Evolutionary conservation across 2,888 invertebrate species (phyloP).

Genomic region (Yponomeuta sedellus): DNA sequence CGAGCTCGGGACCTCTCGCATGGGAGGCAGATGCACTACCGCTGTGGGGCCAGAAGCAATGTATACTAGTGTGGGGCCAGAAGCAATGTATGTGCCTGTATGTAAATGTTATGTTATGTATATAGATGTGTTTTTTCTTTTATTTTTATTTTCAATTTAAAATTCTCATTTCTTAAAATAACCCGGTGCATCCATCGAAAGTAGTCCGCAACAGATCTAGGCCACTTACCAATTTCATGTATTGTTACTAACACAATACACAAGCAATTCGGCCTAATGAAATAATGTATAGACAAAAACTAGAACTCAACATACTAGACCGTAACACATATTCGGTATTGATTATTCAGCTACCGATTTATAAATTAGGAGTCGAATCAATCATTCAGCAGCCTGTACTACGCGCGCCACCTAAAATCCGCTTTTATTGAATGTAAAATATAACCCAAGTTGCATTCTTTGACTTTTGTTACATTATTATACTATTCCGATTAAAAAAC

Average conservation of each 20-base stretch:
- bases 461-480: too few relatives aligned
- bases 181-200: neutral
- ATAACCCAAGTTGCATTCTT: too few relatives aligned
- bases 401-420: neutral
- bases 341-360: neutral
- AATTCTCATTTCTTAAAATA: too few relatives aligned
- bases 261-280: neutral
- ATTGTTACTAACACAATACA: neutral
- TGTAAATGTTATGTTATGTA: too few relatives aligned
- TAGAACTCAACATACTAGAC: neutral
- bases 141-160: too few relatives aligned
- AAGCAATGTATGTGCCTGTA: too few relatives aligned
- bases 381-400: neutral
- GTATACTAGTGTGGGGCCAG: too few relatives aligned
- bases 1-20: too few relatives aligned
- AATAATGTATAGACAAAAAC: neutral
- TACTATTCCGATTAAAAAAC: too few relatives aligned
- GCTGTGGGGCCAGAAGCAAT: too few relatives aligned
- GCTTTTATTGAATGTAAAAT: neutral
- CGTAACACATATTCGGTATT: neutral
- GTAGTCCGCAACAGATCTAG: neutral
- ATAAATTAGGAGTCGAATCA: neutral
- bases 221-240: neutral
- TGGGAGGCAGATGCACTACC: too few relatives aligned
- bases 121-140: too few relatives aligned